These are phyloP conservation scores for Mormoops blainvillei DNA, from an alignment of 2,113 vertebrate genomes.

Conservation along the genomic window DNA sequence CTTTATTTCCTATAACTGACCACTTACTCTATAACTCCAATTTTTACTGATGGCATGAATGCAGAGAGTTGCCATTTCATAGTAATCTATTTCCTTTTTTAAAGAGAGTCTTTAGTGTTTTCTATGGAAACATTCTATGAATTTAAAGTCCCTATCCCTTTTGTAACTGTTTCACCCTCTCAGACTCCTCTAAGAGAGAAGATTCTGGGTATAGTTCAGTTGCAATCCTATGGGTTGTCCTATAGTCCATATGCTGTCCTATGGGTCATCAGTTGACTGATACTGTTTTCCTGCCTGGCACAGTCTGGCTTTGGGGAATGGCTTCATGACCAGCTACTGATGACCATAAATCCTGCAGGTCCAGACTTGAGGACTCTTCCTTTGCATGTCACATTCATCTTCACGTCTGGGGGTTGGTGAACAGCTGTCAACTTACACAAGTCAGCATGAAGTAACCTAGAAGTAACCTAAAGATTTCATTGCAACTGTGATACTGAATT, in stretches of 20 bases:
- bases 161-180: neutral
- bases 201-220: neutral
- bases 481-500: neutral
- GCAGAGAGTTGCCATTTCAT: neutral
- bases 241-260: neutral
- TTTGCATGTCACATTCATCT: neutral
- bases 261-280: neutral
- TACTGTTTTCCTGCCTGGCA: neutral
- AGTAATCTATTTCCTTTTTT: neutral
- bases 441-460: neutral
- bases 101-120: neutral
- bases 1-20: neutral
- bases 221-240: neutral
- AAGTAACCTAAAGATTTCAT: neutral
- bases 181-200: neutral
- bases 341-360: neutral
- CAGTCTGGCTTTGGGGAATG: neutral
- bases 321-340: neutral
- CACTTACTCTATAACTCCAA: neutral
- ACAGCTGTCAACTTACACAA: neutral
- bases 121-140: neutral
- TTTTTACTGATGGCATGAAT: neutral
- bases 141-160: neutral
- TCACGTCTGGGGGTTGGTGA: neutral
- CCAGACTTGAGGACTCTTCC: neutral